These are phyloP conservation scores for Porites lobata DNA, from an alignment of 92 coral and sea anemone genomes.

Conservation along the genomic window DNA sequence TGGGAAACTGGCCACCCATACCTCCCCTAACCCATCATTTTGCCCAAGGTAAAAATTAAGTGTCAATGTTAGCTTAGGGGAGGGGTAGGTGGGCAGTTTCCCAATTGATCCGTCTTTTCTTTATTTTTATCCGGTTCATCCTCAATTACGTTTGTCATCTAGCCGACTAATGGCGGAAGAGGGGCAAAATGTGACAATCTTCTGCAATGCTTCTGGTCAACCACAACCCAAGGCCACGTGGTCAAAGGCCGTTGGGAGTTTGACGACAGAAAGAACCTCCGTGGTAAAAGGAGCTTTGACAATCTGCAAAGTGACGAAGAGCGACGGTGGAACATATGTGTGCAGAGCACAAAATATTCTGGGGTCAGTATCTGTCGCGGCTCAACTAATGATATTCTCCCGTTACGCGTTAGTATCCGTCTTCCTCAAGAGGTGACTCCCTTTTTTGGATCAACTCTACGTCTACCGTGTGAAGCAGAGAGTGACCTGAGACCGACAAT, in stretches of 20 bases:
- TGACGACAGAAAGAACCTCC: background rate
- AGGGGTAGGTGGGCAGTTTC: no score
- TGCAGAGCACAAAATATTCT: conserved; percentile 36
- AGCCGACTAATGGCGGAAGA: conserved; percentile 33
- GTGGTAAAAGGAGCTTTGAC: background rate
- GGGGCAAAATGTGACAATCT: conserved; percentile 18
- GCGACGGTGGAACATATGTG: conserved; percentile 27
- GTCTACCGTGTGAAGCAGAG: conserved; percentile 38
- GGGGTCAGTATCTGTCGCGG: conserved; percentile 33
- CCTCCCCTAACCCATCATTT: no score
- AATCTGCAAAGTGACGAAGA: background rate
- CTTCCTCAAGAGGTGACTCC: conserved; percentile 21
- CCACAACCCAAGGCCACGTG: conserved; percentile 48
- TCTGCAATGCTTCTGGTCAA: conserved; percentile 47
- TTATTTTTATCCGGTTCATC: conserved; percentile 20
- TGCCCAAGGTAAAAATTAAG: no score
- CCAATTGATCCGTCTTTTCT: no score
- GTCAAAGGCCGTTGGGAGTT: conserved; percentile 26
- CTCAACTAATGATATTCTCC: conserved; percentile 27
- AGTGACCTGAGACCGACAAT: conserved; percentile 23
- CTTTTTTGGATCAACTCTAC: background rate
- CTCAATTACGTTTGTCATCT: background rate
- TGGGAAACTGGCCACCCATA: no score
- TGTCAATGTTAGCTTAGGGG: no score
- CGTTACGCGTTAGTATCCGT: conserved; percentile 21